Evolutionary conservation across 2,113 vertebrate genomes (phyloP).

Genomic region (Felis chaus): DNA sequence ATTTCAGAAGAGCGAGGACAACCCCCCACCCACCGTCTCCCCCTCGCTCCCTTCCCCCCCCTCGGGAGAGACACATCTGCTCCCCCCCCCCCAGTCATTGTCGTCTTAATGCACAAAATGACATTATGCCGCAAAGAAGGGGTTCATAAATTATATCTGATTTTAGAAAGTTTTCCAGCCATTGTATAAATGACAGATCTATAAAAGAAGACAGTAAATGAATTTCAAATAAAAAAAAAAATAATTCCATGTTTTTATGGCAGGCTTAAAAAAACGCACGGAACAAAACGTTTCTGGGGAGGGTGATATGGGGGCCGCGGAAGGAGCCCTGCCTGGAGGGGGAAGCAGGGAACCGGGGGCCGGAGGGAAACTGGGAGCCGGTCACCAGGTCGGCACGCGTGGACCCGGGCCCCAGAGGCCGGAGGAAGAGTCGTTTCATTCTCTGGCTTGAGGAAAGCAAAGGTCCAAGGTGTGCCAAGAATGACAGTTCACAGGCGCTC

Average conservation of each 20-base stretch:
- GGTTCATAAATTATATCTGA: constrained; percentile 88
- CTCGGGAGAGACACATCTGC: constrained; percentile 76
- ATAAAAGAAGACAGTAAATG: constrained; percentile 87
- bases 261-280: constrained; percentile 69
- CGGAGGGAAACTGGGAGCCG: background rate
- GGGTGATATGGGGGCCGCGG: constrained; percentile 56
- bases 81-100: constrained; percentile 78
- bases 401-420: background rate
- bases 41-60: constrained; percentile 47
- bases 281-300: constrained; percentile 80
- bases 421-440: background rate
- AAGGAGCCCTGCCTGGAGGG: background rate
- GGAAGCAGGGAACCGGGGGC: background rate
- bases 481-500: rapidly evolving
- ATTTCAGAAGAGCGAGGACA: constrained; percentile 76
- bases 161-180: constrained; percentile 87
- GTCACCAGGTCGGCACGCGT: background rate
- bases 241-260: constrained; percentile 81
- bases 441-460: background rate
- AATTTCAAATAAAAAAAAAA: constrained; percentile 86
- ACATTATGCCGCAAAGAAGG: constrained; percentile 86
- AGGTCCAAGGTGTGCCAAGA: rapidly evolving
- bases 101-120: constrained; percentile 86
- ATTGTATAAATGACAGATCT: constrained; percentile 90
- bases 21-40: constrained; percentile 54